Evolutionary conservation across 2,888 invertebrate species (phyloP).

Genomic region (Dryobota labecula): DNA sequence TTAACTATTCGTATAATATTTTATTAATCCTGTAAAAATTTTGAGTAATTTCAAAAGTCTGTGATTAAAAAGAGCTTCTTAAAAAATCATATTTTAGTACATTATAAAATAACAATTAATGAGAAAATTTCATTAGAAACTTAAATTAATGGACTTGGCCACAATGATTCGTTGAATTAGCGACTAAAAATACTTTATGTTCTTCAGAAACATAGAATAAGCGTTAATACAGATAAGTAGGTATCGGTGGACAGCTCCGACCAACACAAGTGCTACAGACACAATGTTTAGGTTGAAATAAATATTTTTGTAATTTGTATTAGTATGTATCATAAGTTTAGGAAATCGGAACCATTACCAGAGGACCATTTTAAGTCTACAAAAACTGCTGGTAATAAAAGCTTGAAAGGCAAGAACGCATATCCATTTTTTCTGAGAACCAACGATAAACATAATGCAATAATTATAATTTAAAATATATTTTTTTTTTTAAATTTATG

Average conservation of each 20-base stretch:
- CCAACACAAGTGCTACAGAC: too few relatives aligned
- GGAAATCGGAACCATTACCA: too few relatives aligned
- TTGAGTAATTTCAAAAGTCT: constrained; percentile 23
- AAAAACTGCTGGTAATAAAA: constrained; percentile 7
- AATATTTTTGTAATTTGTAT: too few relatives aligned
- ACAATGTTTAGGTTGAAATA: too few relatives aligned
- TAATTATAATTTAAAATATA: constrained; percentile 21
- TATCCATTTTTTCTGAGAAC: constrained; percentile 34
- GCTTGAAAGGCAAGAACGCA: neutral
- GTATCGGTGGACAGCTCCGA: too few relatives aligned
- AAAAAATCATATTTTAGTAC: constrained; percentile 38
- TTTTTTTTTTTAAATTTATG: constrained; percentile 13
- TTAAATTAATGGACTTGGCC: constrained; percentile 63
- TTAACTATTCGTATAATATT: constrained; percentile 46
- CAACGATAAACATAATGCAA: constrained; percentile 9
- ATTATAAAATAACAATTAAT: constrained; percentile 39
- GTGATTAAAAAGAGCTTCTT: constrained; percentile 32
- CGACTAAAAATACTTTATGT: constrained; percentile 47
- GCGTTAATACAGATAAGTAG: neutral
- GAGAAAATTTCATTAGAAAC: constrained; percentile 25
- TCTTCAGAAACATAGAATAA: constrained; percentile 20
- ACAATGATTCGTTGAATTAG: constrained; percentile 68
- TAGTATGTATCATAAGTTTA: too few relatives aligned
- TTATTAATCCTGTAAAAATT: constrained; percentile 31
- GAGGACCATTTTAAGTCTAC: neutral